A percentile compares a stretch with the other conserved stretches of the same genome.
Evolutionary conservation across 2,113 vertebrate genomes (phyloP).

Genomic region (Origma solitaria): DNA sequence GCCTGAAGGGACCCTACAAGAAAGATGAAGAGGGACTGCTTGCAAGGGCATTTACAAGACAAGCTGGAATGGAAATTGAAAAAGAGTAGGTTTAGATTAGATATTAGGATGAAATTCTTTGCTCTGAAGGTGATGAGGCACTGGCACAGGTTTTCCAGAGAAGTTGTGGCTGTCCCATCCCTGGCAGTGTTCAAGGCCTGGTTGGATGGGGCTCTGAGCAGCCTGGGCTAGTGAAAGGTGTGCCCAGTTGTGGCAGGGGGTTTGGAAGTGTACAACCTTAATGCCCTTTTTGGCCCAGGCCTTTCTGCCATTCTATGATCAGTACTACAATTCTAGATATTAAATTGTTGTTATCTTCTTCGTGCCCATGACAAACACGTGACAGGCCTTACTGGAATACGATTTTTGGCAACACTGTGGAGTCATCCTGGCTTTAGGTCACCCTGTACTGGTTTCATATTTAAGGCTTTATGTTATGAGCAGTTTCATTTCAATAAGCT

Average conservation of each 20-base stretch:
- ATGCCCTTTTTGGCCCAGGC: neutral
- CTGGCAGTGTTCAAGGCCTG: neutral
- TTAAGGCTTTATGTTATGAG: neutral
- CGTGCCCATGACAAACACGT: neutral
- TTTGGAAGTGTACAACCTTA: neutral
- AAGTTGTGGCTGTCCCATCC: neutral
- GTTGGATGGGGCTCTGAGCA: neutral
- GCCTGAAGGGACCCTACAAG: neutral
- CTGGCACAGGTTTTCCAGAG: neutral
- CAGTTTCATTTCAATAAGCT: neutral
- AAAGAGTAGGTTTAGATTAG: neutral
- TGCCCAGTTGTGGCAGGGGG: neutral
- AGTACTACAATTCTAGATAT: neutral
- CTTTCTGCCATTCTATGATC: neutral
- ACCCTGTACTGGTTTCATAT: fast-evolving
- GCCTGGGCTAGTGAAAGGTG: neutral
- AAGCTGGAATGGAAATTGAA: neutral
- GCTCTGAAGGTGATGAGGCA: neutral
- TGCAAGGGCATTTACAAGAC: neutral
- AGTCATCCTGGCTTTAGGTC: neutral
- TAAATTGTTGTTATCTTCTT: neutral
- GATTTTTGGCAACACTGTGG: neutral
- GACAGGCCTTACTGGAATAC: neutral
- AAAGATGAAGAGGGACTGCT: no score
- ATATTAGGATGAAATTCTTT: neutral